Evolutionary conservation across 2,888 invertebrate species (phyloP), one percentile per base, ranked within the genome.

Genomic region (Scaeva pyrastri): DNA sequence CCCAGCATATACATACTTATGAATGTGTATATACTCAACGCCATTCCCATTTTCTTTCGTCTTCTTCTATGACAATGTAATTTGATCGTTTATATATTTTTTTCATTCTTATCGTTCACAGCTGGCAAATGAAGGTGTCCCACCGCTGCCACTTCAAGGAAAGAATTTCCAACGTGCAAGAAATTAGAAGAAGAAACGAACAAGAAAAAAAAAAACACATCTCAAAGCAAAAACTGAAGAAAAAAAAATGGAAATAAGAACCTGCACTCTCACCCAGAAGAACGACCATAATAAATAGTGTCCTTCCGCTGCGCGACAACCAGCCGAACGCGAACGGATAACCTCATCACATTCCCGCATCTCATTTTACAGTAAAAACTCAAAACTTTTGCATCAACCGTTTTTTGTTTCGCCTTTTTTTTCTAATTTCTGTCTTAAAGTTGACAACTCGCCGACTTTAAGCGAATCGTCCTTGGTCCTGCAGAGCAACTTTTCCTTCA

Each of bases 161-260:
- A 90, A 90, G 87, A 90, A 90, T 88, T 90, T 90, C 79, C 90
- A 90, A 88, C 89, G 90, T 83, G 88, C 90, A 85, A 90, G 89
- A 89, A 90, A 90, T 88, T 90, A 90, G 88, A 88, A 77, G n/a
- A n/a, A 60, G 16, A 26, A n/a, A 52, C 23, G n/a, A 52, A 14
- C 6, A 52, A 55, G 56, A 56, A 62, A 60, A 21, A 68, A 56
- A 56, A 50, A 8, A 43, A 14, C 4, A 26, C 39, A 39, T 11
- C 39, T 11, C 10, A 39, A 39, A 39, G 11, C 11, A 14, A 41
- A 58, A 10, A 23, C 19, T n/a, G n/a, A n/a, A n/a, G n/a, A 23
- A 31, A 72, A 52, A 43, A 55, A 55, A 19, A n/a, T n/a, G n/a
- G 43, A 14, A 66, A 64, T n/a, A 45, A 23, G 12, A 50, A 68